Conservation (phyloP, 2,113 vertebrate genomes). For the Rhinoptilus africanus region DNA sequence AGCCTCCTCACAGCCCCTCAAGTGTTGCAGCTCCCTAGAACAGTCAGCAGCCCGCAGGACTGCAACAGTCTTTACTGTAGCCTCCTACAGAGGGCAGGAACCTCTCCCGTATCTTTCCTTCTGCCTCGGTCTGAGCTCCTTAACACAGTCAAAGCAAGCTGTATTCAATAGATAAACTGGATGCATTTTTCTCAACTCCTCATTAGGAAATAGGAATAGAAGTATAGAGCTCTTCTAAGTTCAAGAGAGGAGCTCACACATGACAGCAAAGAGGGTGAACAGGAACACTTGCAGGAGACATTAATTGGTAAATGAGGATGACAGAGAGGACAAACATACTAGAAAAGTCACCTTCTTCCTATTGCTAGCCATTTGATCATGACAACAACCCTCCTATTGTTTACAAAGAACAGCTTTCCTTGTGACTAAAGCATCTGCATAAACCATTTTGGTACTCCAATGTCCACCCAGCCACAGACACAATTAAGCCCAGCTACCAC, state of each 20-base stretch:
- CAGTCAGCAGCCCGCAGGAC: accelerated
- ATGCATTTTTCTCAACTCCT: neutral
- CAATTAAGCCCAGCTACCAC: neutral
- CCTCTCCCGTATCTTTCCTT: neutral
- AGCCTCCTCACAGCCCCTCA: neutral
- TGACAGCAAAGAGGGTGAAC: neutral
- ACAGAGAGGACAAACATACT: neutral
- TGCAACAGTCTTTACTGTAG: neutral
- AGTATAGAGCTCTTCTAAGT: neutral
- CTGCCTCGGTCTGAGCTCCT: neutral
- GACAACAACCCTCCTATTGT: neutral
- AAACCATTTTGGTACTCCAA: neutral
- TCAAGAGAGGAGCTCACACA: neutral
- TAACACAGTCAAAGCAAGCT: neutral
- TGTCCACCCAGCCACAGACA: neutral
- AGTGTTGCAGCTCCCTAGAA: neutral
- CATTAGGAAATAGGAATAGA: neutral
- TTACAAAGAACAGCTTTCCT: neutral
- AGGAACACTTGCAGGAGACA: neutral
- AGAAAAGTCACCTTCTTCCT: neutral
- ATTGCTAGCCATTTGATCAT: neutral
- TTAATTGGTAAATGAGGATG: neutral
- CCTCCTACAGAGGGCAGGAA: neutral
- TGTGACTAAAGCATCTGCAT: neutral
- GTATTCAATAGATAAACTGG: neutral